Evolutionary conservation across 2,797 vertebrate species (phyloP), one percentile per base, ranked within the genome.

Genomic region (Platyrinchus mystaceus): DNA sequence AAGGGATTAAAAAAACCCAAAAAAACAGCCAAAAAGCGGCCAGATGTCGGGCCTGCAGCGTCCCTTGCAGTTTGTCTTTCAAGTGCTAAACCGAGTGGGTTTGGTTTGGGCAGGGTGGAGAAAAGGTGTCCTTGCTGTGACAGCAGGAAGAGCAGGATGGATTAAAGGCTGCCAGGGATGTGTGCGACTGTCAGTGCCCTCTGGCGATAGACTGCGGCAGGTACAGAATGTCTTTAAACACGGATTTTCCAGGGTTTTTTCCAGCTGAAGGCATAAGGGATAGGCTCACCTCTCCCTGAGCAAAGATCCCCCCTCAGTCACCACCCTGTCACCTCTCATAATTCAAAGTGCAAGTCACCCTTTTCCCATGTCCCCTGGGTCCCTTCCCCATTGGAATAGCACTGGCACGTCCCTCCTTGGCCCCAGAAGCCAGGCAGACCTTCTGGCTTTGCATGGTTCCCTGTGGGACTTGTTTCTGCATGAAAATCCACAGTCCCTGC

Each of bases 151-250:
- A 56, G 64, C 41, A 24, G 70, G 62, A 8, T 21, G 74, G 43
- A 2, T 20, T 6, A 17, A 24, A 34, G 68, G 84, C 60, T 82
- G 85, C 50, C 79, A 4, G 87, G 2, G 60, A 13, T n/a, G 30
- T 8, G 41, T 16, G 58, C 52, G 91, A 30, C 52, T 64, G 93
- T 85, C 81, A 4, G 68, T 92, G 95, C 93, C 97, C 96, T 97
- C 97, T 97, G 89, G 94, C 32, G 96, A 94, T 70, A 6, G 69
- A 59, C 70, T 47, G 30, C 12, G 53, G 84, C 80, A 88, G 89
- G 36, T 70, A 50, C 83, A n/a, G 2, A 3, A 10, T 6, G 34
- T 0, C 76, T 34, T n/a, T 1, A 37, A 75, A 81, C 0, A 2
- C 7, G 6, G 14, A 21, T 73, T 84, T 93, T 66, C 24, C 34